Percentiles rank a stretch among this genome's conserved stretches.
Conservation (phyloP, 2,113 vertebrate species). For the Trochalopteron elliotii region DNA sequence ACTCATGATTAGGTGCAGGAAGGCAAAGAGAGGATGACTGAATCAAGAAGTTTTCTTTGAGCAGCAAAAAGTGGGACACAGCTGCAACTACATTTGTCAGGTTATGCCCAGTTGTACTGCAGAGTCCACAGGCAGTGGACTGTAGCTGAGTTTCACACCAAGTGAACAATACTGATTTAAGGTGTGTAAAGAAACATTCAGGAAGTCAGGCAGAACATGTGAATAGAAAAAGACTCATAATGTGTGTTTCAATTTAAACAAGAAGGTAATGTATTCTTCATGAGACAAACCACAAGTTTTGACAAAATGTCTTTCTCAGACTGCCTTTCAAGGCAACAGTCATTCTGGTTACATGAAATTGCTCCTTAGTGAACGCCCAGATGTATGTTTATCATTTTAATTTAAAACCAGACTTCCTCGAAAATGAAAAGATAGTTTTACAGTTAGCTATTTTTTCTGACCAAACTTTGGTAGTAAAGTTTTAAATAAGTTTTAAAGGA, state of each 20-base stretch:
- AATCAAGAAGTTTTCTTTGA: not conserved
- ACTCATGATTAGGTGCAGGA: not conserved
- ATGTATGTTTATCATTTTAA: slow-evolving; percentile 33
- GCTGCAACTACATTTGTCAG: not conserved
- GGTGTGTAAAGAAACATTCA: not conserved
- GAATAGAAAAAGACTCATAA: not conserved
- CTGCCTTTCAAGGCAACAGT: not conserved
- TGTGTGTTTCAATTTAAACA: not conserved
- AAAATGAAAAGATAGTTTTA: slow-evolving; percentile 8
- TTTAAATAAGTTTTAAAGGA: not conserved
- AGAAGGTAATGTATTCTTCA: not conserved
- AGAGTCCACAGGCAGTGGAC: not conserved
- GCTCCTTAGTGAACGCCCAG: slow-evolving; percentile 17
- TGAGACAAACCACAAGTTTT: not conserved
- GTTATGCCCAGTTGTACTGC: not conserved
- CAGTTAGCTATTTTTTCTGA: slow-evolving; percentile 18
- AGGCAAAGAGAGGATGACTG: not conserved
- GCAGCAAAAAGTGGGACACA: not conserved
- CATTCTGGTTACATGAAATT: slow-evolving; percentile 14
- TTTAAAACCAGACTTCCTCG: slow-evolving; percentile 27
- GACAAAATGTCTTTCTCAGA: slow-evolving; percentile 4
- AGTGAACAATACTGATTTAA: not conserved
- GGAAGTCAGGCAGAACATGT: not conserved
- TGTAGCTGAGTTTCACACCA: not conserved
- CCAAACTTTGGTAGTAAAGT: not conserved